Base-by-base conservation (phyloP, 2,888 invertebrate species). In the Gasteruption jaculator region DNA sequence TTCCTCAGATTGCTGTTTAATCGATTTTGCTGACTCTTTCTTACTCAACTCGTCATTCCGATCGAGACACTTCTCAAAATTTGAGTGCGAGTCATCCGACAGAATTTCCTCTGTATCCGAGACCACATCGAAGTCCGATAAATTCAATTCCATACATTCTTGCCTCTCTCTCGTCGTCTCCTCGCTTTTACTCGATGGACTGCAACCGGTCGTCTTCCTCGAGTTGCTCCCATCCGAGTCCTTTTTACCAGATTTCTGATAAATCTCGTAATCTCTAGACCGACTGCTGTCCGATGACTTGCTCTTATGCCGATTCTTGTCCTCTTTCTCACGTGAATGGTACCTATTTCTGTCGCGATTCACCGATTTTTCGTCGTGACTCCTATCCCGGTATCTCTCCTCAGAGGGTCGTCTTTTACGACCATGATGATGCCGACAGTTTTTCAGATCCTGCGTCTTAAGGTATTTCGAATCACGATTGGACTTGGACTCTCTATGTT, bases 71-170 rank as follows among this genome's bases (percentile, higher is more conserved):
- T n/a, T 12, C 39, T 52, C 16, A 49, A 55, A 19, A 55, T 49
- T 38, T 7, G 38, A 18, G 4, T 43, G 35, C 8, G 50, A 51
- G 16, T 34, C 35, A 11, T 56, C 52, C 24, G 49, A 54, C 11
- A 49, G 32, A 37, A 49, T 52, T 36, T 57, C 61, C n/a, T 60
- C 60, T 2, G 57, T 60, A 22, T 63, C 64, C 2, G 63, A 65
- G 1, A 63, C 39, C 14, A 64, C 54, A 32, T 65, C 63, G 14
- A 61, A 65, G 46, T 64, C 63, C 1, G 63, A 61, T 22, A 65
- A 48, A 45, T 65, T 60, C 25, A 64, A 46, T 35, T 64, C 61
- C 36, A 57, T 56, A 41, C 54, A 60, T n/a, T 56, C 55, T 22
- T 55, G 59, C 15, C 15, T 31, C 16, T 56, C 53, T 19, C 40